phyloP scores from a whole-genome alignment of 1,140 invertebrate genomes.

The Psix sp. region DNA sequence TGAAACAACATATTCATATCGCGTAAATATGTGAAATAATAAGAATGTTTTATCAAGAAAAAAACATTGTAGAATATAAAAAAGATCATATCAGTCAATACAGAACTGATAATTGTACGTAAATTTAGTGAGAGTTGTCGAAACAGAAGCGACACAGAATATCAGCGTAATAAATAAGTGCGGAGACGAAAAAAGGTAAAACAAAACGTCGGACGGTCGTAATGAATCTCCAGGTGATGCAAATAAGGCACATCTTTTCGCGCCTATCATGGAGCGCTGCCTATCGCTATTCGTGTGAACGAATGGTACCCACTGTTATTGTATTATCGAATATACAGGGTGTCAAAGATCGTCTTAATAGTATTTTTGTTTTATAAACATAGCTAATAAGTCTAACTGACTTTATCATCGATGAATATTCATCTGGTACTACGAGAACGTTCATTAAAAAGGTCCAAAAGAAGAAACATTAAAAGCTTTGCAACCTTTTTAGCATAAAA shows the following conservation, averaged over 20 bases:
- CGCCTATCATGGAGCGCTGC: slow-evolving; percentile 43
- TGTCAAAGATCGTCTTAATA: slow-evolving; percentile 10
- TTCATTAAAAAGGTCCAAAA: background rate
- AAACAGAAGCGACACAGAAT: slow-evolving; percentile 62
- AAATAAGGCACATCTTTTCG: slow-evolving; percentile 63
- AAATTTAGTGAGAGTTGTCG: slow-evolving; percentile 41
- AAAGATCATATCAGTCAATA: slow-evolving; percentile 31
- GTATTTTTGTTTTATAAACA: background rate
- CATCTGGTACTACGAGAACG: too few species aligned
- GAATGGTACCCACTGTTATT: slow-evolving; percentile 21
- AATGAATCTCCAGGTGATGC: slow-evolving; percentile 68
- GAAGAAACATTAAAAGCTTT: background rate
- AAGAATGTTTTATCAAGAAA: slow-evolving; percentile 33
- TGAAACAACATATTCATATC: too few species aligned
- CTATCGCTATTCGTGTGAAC: slow-evolving; percentile 43
- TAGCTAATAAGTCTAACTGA: background rate
- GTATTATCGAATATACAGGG: slow-evolving; percentile 20
- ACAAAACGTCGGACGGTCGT: slow-evolving; percentile 43
- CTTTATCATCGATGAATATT: background rate
- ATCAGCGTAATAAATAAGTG: slow-evolving; percentile 59
- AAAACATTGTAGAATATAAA: slow-evolving; percentile 27
- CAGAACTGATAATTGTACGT: slow-evolving; percentile 44
- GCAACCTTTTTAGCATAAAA: too few species aligned
- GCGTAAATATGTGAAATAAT: slow-evolving; percentile 57
- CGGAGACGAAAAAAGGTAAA: background rate